Percentiles rank a stretch among this genome's conserved stretches.
phyloP scores from a whole-genome alignment of 2,888 invertebrate species.

The Apamea sordens region DNA sequence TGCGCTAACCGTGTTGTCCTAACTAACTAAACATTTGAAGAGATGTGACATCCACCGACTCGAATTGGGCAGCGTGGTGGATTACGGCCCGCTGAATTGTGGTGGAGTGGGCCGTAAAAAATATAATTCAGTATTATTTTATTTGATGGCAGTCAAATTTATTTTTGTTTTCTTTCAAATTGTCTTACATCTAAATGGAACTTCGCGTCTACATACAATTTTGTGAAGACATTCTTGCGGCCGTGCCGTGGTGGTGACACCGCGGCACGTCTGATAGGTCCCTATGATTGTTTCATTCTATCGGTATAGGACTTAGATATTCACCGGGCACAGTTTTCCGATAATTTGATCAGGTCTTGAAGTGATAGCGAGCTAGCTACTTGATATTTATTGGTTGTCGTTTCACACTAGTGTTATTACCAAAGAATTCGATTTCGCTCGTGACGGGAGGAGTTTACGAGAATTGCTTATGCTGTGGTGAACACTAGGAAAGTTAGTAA shows the following conservation, averaged over 20 bases:
- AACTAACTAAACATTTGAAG: too few relatives aligned
- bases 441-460: constrained; percentile 7
- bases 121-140: too few relatives aligned
- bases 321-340: constrained; percentile 19
- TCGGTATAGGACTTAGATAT: constrained; percentile 33
- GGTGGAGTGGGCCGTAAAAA: too few relatives aligned
- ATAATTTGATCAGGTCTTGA: constrained; percentile 54
- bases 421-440: constrained; percentile 30
- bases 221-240: background rate
- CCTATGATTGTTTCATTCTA: constrained; percentile 7
- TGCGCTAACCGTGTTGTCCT: too few relatives aligned
- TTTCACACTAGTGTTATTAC: constrained; percentile 7
- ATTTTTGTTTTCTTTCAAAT: background rate
- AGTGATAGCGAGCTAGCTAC: constrained; percentile 31
- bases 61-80: too few relatives aligned
- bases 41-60: too few relatives aligned
- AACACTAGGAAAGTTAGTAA: background rate
- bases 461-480: background rate
- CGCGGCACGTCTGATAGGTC: background rate
- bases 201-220: background rate
- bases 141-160: background rate
- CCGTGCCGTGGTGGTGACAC: background rate
- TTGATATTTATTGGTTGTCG: constrained; percentile 44
- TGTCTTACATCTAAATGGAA: background rate
- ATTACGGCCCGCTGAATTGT: too few relatives aligned